Conservation (phyloP, 2,113 vertebrate species). For the Arvicanthis niloticus region DNA sequence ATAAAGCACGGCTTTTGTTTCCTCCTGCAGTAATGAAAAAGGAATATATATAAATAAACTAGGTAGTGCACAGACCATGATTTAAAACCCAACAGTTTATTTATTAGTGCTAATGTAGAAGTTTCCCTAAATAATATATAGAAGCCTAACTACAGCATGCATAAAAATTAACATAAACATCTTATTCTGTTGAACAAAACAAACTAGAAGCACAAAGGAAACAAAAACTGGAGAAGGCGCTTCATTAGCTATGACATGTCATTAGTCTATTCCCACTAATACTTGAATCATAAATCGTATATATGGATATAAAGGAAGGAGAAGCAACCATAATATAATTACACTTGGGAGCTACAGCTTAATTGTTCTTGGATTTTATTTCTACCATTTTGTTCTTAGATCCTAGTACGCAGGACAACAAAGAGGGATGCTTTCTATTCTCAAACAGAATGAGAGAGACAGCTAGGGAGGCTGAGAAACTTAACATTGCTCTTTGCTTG, state of each 20-base stretch:
- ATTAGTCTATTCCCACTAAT: constrained; percentile 55
- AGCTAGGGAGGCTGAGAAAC: constrained; percentile 56
- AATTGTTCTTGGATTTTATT: constrained; percentile 27
- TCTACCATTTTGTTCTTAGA: neutral
- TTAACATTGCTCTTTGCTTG: constrained; percentile 72
- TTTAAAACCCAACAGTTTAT: constrained; percentile 71
- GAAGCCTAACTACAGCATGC: constrained; percentile 40
- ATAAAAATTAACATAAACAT: constrained; percentile 73
- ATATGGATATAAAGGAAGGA: constrained; percentile 26
- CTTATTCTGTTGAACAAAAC: neutral
- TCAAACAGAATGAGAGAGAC: constrained; percentile 15
- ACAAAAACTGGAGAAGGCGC: neutral
- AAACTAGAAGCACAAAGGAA: constrained; percentile 25
- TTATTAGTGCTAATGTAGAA: constrained; percentile 65
- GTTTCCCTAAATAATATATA: constrained; percentile 62
- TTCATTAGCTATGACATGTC: constrained; percentile 46
- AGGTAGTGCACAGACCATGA: constrained; percentile 56
- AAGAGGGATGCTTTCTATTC: neutral
- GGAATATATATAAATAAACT: constrained; percentile 74
- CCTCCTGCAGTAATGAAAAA: constrained; percentile 66
- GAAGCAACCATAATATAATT: constrained; percentile 46
- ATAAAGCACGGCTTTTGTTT: constrained; percentile 62
- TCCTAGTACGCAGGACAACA: neutral
- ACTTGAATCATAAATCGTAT: constrained; percentile 57
- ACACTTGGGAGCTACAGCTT: constrained; percentile 15